Conservation (phyloP, 2,797 vertebrate species). For the Pseudotriccus pelzelni region DNA sequence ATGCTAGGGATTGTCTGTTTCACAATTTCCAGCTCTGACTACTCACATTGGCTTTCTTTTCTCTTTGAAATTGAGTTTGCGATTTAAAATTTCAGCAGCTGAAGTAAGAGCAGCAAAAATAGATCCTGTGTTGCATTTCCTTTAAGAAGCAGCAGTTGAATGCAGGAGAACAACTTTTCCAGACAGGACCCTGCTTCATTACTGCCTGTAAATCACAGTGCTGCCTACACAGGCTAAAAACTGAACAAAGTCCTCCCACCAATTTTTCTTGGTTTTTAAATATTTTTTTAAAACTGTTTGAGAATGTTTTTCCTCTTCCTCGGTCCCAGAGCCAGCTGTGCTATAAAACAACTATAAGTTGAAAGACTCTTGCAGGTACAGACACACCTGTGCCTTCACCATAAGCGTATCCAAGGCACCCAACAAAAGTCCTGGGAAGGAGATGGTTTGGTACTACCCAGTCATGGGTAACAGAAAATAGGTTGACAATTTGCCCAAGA, state of each 20-base stretch:
- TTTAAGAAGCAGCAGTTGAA: not conserved
- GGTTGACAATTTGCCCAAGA: not conserved
- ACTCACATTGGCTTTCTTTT: not conserved
- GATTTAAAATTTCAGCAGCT: not conserved
- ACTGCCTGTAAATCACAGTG: not conserved
- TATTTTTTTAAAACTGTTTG: not conserved
- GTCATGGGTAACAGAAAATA: not conserved
- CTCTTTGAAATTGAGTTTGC: not conserved
- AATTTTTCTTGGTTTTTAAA: fast-evolving
- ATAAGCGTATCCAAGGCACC: fast-evolving
- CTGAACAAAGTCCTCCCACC: not conserved
- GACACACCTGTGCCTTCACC: not conserved
- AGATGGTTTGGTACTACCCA: not conserved
- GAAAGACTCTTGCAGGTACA: not conserved
- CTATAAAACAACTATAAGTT: not conserved
- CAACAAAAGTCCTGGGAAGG: not conserved
- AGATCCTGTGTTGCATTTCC: not conserved
- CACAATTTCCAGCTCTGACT: not conserved
- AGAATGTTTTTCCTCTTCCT: not conserved
- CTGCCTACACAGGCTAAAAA: not conserved
- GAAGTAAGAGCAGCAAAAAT: not conserved
- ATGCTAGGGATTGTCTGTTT: not conserved
- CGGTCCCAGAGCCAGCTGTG: not conserved
- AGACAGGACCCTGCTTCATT: not conserved
- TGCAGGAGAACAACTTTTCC: not conserved